phyloP scores from a whole-genome alignment of 1,140 invertebrate species.

The Sitobion miscanthi region DNA sequence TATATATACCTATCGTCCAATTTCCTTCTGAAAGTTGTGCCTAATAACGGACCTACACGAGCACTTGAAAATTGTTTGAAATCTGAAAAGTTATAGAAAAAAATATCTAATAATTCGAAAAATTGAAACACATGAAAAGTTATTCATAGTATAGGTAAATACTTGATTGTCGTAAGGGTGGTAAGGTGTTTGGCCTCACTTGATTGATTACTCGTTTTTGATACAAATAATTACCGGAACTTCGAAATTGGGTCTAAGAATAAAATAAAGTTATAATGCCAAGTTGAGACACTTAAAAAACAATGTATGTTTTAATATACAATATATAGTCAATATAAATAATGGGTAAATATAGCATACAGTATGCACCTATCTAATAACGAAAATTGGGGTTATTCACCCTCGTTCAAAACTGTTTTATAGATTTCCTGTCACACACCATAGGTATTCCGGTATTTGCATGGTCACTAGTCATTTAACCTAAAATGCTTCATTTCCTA shows the following conservation, averaged over 20 bases:
- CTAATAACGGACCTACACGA: slow-evolving; percentile 30
- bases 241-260: slow-evolving; percentile 26
- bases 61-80: slow-evolving; percentile 49
- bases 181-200: slow-evolving; percentile 27
- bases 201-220: slow-evolving; percentile 23
- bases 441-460: background rate
- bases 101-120: background rate
- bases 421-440: slow-evolving; percentile 48
- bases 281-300: background rate
- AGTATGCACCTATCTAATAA: background rate
- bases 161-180: slow-evolving; percentile 45
- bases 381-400: slow-evolving; percentile 19
- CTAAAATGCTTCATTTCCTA: background rate
- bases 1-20: slow-evolving; percentile 45
- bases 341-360: background rate
- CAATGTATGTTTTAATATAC: background rate
- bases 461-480: slow-evolving; percentile 15
- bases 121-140: background rate
- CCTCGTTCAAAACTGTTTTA: slow-evolving; percentile 27
- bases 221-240: slow-evolving; percentile 18
- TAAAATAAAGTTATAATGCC: background rate
- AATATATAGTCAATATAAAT: background rate
- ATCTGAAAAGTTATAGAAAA: slow-evolving; percentile 39
- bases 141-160: background rate
- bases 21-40: slow-evolving; percentile 13